A percentile compares a stretch with the other conserved stretches of the same genome.
phyloP scores from a whole-genome alignment of 2,888 invertebrate species.

The Philaethria dido region DNA sequence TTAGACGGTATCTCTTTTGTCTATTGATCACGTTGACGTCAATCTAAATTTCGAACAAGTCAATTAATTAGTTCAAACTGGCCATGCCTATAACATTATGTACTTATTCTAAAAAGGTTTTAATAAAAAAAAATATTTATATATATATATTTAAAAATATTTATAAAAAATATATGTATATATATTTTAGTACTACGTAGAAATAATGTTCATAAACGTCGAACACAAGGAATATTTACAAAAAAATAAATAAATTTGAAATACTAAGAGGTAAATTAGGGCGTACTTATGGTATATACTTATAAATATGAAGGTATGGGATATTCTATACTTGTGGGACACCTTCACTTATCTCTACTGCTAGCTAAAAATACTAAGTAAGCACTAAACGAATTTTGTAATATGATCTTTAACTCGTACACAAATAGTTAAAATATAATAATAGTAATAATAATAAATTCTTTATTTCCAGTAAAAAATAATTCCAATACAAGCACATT shows the following conservation, averaged over 20 bases:
- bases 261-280: too few species aligned
- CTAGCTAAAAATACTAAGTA: not conserved
- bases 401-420: not conserved
- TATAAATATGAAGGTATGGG: not conserved
- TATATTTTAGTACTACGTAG: not conserved
- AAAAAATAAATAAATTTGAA: not conserved
- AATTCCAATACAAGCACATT: too few species aligned
- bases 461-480: too few species aligned
- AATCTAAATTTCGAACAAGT: slow-evolving; percentile 48
- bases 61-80: slow-evolving; percentile 39
- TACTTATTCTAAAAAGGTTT: slow-evolving; percentile 24
- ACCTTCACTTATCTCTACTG: not conserved
- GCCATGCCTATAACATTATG: slow-evolving; percentile 42
- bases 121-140: too few species aligned
- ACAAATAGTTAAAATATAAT: too few species aligned
- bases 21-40: slow-evolving; percentile 42
- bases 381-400: not conserved
- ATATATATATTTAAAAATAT: too few species aligned
- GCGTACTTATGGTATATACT: too few species aligned
- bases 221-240: not conserved
- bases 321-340: not conserved
- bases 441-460: too few species aligned
- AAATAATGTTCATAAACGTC: not conserved
- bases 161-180: too few species aligned
- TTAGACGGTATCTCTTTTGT: slow-evolving; percentile 51